Conservation (phyloP, 2,113 vertebrate species). For the Hydrolagus affinis region DNA sequence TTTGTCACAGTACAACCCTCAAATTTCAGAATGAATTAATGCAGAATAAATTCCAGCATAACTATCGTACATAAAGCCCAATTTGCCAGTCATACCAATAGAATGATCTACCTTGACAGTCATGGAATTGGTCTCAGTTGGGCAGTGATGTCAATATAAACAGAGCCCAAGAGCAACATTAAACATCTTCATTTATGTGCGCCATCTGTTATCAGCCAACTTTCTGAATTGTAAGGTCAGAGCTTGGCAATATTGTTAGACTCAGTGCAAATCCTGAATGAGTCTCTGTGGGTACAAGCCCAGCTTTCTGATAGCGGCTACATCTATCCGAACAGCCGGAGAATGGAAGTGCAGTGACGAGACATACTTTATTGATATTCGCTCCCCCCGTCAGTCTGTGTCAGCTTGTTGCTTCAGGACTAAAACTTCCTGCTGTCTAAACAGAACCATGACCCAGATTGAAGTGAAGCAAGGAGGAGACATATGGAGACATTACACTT, state of each 20-base stretch:
- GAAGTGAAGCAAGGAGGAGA: background rate
- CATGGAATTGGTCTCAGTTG: conserved; percentile 4
- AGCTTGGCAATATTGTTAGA: background rate
- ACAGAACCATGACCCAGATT: background rate
- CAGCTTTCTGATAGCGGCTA: conserved; percentile 11
- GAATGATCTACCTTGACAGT: background rate
- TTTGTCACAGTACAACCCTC: too few species aligned
- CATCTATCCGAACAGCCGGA: conserved; percentile 12
- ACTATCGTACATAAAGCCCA: background rate
- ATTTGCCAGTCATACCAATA: background rate
- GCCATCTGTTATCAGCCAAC: background rate
- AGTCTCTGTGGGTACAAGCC: background rate
- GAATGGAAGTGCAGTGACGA: background rate
- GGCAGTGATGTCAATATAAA: conserved; percentile 8
- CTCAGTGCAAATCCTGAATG: background rate
- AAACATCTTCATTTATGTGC: conserved; percentile 3
- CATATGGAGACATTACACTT: conserved; percentile 21
- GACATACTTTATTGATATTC: background rate
- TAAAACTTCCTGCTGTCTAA: conserved; percentile 23
- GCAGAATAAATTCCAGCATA: background rate
- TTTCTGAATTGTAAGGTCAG: background rate
- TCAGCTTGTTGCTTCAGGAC: conserved; percentile 2
- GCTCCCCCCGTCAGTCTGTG: background rate
- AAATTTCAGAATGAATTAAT: background rate
- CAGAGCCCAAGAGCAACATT: background rate